Evolutionary conservation across 1,140 invertebrate genomes (phyloP).

Genomic region (Aphis gossypii): DNA sequence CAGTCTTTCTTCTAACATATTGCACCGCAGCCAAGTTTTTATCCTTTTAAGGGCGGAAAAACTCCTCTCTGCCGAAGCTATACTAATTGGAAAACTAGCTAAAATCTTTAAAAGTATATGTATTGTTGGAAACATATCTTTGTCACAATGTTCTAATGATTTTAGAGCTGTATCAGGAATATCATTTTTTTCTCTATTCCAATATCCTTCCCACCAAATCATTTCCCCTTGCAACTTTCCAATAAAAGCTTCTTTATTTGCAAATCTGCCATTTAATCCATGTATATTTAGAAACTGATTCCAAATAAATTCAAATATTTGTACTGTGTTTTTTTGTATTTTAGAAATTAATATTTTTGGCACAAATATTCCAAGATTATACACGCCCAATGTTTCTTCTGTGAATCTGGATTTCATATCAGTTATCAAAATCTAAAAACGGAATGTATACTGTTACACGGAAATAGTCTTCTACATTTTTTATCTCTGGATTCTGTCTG

Average conservation of each 20-base stretch:
- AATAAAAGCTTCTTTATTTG: constrained; percentile 38
- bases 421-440: constrained; percentile 38
- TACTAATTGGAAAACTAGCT: constrained; percentile 26
- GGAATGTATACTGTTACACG: constrained; percentile 32
- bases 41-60: constrained; percentile 29
- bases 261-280: constrained; percentile 17
- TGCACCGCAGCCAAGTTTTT: constrained; percentile 34
- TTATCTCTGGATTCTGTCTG: constrained; percentile 6
- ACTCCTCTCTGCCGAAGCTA: constrained; percentile 24
- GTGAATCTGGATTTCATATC: constrained; percentile 47
- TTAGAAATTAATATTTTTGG: constrained; percentile 45
- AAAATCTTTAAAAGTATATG: constrained; percentile 36
- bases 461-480: constrained; percentile 43
- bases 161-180: constrained; percentile 23
- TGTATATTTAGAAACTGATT: constrained; percentile 38
- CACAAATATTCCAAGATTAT: constrained; percentile 37
- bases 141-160: constrained; percentile 12
- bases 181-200: constrained; percentile 12
- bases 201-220: constrained; percentile 24
- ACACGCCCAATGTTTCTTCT: constrained; percentile 34
- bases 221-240: constrained; percentile 20
- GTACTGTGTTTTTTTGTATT: constrained; percentile 25
- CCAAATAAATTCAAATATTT: constrained; percentile 18
- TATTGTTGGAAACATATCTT: constrained; percentile 28
- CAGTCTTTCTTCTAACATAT: constrained; percentile 35